These are phyloP conservation scores for Luehdorfia chinensis DNA, from an alignment of 1,140 invertebrate genomes.

Conservation along the genomic window DNA sequence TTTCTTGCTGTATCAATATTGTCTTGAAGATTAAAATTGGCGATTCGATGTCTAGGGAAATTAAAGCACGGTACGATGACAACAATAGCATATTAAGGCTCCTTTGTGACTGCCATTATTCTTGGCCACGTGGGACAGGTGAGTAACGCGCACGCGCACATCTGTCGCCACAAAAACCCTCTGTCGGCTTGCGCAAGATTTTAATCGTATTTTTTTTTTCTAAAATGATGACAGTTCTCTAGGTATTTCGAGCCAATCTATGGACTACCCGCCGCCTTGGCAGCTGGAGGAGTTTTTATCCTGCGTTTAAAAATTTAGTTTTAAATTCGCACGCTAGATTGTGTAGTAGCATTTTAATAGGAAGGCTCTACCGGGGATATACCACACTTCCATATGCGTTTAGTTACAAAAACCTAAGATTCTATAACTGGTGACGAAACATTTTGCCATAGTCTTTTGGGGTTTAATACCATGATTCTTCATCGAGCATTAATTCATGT, in stretches of 20 bases:
- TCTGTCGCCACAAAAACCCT: slow-evolving; percentile 45
- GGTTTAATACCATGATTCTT: too few species aligned
- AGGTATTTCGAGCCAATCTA: slow-evolving; percentile 55
- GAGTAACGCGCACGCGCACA: slow-evolving; percentile 64
- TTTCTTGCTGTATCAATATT: too few species aligned
- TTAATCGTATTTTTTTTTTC: slow-evolving; percentile 56
- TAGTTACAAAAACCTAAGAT: too few species aligned
- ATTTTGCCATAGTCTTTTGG: too few species aligned
- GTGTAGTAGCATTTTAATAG: too few species aligned
- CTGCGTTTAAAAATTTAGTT: slow-evolving; percentile 9
- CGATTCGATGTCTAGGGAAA: slow-evolving; percentile 27
- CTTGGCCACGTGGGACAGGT: slow-evolving; percentile 70
- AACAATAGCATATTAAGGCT: slow-evolving; percentile 52
- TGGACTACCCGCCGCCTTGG: slow-evolving; percentile 29
- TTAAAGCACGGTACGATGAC: slow-evolving; percentile 41
- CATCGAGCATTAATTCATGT: too few species aligned
- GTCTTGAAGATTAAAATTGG: too few species aligned
- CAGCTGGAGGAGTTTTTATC: slow-evolving; percentile 36
- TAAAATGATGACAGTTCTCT: slow-evolving; percentile 57
- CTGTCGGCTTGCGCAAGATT: slow-evolving; percentile 66
- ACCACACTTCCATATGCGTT: too few species aligned
- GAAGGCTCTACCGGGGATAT: too few species aligned
- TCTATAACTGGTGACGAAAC: too few species aligned
- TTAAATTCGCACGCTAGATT: neutral
- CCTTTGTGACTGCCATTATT: slow-evolving; percentile 50